Evolutionary conservation across 1,140 invertebrate genomes (phyloP).

Genomic region (Scaptomyza montana): DNA sequence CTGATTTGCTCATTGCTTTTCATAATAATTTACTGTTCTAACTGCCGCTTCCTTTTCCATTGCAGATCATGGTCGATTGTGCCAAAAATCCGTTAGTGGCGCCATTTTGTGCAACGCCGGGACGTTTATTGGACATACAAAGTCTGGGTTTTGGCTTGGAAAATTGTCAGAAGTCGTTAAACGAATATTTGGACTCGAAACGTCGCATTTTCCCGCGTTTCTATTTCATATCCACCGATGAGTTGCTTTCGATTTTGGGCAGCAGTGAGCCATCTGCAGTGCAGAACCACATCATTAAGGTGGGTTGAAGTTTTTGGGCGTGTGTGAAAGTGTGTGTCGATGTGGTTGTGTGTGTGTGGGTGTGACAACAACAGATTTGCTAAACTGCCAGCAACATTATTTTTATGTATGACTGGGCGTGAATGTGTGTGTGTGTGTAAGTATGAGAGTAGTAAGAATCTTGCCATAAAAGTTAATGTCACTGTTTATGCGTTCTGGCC

Average conservation of each 20-base stretch:
- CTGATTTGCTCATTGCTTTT: slow-evolving; percentile 62
- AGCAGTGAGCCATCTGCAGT: slow-evolving; percentile 91
- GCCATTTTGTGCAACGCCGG: slow-evolving; percentile 89
- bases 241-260: slow-evolving; percentile 94
- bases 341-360: slow-evolving; percentile 8
- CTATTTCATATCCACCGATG: slow-evolving; percentile 97
- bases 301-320: slow-evolving; percentile 73
- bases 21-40: slow-evolving; percentile 73
- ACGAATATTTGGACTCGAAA: slow-evolving; percentile 94
- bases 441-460: slow-evolving; percentile 42
- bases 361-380: slow-evolving; percentile 78
- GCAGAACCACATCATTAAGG: slow-evolving; percentile 96
- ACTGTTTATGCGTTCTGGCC: slow-evolving; percentile 82
- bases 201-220: slow-evolving; percentile 94
- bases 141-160: slow-evolving; percentile 90
- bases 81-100: slow-evolving; percentile 90
- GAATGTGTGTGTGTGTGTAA: slow-evolving; percentile 26
- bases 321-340: slow-evolving; percentile 7
- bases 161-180: slow-evolving; percentile 95
- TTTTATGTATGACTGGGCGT: slow-evolving; percentile 68
- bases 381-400: slow-evolving; percentile 77
- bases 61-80: slow-evolving; percentile 92
- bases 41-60: slow-evolving; percentile 57
- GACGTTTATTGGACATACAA: slow-evolving; percentile 90
- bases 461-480: slow-evolving; percentile 81